Evolutionary conservation across 2,113 vertebrate species (phyloP).

Genomic region (Cheilinus undulatus): DNA sequence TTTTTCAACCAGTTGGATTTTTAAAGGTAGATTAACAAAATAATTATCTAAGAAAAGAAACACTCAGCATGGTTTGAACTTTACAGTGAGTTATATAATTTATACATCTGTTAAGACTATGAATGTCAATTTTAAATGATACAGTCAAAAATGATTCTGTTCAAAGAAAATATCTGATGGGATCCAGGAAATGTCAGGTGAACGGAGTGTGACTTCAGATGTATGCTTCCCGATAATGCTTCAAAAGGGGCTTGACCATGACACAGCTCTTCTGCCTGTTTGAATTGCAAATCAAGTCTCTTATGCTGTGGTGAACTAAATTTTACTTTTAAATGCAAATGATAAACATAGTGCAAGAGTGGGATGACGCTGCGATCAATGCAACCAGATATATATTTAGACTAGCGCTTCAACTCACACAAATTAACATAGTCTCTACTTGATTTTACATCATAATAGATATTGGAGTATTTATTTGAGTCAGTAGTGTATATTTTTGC

Average conservation of each 20-base stretch:
- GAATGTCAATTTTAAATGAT: not conserved
- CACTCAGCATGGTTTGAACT: too few species aligned
- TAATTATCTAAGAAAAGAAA: too few species aligned
- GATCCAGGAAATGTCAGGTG: not conserved
- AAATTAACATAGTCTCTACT: not conserved
- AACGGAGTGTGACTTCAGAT: not conserved
- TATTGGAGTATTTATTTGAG: not conserved
- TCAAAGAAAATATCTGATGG: not conserved
- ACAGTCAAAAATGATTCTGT: not conserved
- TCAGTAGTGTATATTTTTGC: not conserved
- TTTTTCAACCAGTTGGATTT: not conserved
- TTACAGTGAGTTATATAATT: too few species aligned
- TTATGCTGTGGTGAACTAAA: not conserved
- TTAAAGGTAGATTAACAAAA: too few species aligned
- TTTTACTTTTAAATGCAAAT: conserved; percentile 56
- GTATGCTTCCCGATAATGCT: not conserved
- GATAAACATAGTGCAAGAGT: not conserved
- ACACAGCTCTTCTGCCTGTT: conserved; percentile 13
- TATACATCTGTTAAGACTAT: too few species aligned
- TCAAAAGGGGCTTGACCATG: not conserved
- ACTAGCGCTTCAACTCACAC: not conserved
- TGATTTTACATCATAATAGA: not conserved
- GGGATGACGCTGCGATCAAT: not conserved
- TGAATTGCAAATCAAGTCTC: conserved; percentile 45
- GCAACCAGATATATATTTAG: not conserved